phyloP scores from a whole-genome alignment of 2,888 invertebrate species.

The Allacma fusca region DNA sequence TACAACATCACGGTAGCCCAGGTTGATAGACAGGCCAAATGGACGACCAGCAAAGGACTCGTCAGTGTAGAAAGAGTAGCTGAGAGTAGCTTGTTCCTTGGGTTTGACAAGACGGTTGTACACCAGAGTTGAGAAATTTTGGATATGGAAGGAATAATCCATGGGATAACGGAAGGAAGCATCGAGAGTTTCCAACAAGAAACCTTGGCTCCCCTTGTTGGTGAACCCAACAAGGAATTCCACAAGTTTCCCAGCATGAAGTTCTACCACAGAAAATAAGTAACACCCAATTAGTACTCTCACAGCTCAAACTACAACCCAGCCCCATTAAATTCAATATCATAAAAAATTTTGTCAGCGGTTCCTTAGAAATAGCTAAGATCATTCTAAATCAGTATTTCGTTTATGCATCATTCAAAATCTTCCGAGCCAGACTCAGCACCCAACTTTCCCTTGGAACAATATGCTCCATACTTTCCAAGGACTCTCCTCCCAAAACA shows the following conservation, averaged over 20 bases:
- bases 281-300: background rate
- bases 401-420: conserved; percentile 51
- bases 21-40: conserved; percentile 91
- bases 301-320: too few relatives aligned
- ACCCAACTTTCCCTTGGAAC: too few relatives aligned
- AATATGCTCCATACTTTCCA: background rate
- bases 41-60: conserved; percentile 97
- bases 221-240: conserved; percentile 96
- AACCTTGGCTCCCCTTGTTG: conserved; percentile 92
- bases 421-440: too few relatives aligned
- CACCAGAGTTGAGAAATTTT: conserved; percentile 93
- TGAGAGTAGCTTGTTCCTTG: conserved; percentile 90
- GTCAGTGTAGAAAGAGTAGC: conserved; percentile 92
- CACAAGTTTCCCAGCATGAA: conserved; percentile 90
- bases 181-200: conserved; percentile 90
- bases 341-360: conserved; percentile 51
- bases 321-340: too few relatives aligned
- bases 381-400: conserved; percentile 51
- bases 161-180: conserved; percentile 95
- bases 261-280: conserved; percentile 71
- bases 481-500: too few relatives aligned
- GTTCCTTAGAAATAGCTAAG: conserved; percentile 57
- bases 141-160: conserved; percentile 98
- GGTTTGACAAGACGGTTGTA: conserved; percentile 90
- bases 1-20: conserved; percentile 86